A percentile compares a stretch with the other conserved stretches of the same genome.
Conservation (phyloP, 2,797 vertebrate genomes). For the Trichosurus vulpecula region DNA sequence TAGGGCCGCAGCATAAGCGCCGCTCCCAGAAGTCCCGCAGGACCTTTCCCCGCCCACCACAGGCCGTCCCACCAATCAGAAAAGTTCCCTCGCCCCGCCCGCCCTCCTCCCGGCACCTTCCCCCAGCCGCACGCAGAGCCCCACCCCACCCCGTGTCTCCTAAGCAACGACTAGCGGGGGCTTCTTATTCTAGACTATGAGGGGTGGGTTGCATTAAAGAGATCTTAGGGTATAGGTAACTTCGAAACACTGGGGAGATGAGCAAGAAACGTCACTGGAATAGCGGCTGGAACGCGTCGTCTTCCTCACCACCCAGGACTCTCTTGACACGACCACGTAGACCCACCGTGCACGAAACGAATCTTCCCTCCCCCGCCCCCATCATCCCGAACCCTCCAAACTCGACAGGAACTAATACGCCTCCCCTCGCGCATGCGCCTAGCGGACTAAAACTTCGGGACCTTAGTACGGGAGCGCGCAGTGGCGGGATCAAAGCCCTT, state of each 20-base stretch:
- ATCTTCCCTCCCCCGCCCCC: not conserved
- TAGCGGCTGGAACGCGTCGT: not conserved
- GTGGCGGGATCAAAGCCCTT: not conserved
- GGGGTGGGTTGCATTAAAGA: not conserved
- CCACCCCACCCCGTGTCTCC: not conserved
- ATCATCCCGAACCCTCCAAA: fast-evolving
- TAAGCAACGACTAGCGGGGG: not conserved
- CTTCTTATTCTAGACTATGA: not conserved
- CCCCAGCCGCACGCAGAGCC: not conserved
- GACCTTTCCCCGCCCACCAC: not conserved
- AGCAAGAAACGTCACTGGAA: not conserved
- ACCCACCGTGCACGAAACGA: not conserved
- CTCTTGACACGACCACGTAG: not conserved
- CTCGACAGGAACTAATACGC: not conserved
- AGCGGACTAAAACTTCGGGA: not conserved
- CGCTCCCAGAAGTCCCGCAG: not conserved
- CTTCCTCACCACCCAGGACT: not conserved
- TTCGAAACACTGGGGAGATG: not conserved
- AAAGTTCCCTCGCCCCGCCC: not conserved
- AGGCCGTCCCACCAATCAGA: not conserved
- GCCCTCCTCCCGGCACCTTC: not conserved
- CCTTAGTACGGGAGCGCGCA: not conserved
- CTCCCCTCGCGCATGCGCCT: not conserved
- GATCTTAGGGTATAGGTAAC: not conserved
- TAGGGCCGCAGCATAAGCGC: too few species aligned